These are phyloP conservation scores for Andrena hattorfiana DNA, from an alignment of 2,888 invertebrate species.

Conservation along the genomic window DNA sequence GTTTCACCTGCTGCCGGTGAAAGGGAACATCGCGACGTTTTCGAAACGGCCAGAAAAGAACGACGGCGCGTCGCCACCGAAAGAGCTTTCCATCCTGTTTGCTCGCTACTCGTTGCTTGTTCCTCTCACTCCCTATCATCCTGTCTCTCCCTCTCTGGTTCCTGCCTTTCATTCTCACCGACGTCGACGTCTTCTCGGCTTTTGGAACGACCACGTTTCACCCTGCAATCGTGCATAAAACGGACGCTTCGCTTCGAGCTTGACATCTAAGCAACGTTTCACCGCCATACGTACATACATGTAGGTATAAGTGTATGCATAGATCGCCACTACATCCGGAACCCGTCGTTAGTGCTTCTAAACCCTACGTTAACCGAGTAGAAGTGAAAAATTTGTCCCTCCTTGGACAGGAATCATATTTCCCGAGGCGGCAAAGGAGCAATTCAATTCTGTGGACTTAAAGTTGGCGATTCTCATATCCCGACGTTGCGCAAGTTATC, in stretches of 20 bases:
- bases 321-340: no score
- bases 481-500: background rate
- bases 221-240: slow-evolving; percentile 72
- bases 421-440: no score
- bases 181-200: slow-evolving; percentile 42
- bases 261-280: slow-evolving; percentile 27
- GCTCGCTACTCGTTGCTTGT: slow-evolving; percentile 23
- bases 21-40: slow-evolving; percentile 45
- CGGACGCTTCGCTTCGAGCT: slow-evolving; percentile 44
- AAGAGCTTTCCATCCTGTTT: slow-evolving; percentile 65
- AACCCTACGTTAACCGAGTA: no score
- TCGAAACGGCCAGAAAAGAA: slow-evolving; percentile 68
- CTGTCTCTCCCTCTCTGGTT: slow-evolving; percentile 16
- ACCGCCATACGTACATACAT: background rate
- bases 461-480: no score
- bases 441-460: background rate
- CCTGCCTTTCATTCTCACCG: slow-evolving; percentile 32
- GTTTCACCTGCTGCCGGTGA: slow-evolving; percentile 27
- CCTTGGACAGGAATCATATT: no score
- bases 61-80: slow-evolving; percentile 34
- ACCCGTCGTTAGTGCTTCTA: no score
- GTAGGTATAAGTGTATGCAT: no score
- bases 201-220: slow-evolving; percentile 53
- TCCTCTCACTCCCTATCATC: slow-evolving; percentile 15
- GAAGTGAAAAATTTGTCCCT: no score